Base-by-base conservation (phyloP, 2,797 vertebrate genomes). In the Varecia variegata region DNA sequence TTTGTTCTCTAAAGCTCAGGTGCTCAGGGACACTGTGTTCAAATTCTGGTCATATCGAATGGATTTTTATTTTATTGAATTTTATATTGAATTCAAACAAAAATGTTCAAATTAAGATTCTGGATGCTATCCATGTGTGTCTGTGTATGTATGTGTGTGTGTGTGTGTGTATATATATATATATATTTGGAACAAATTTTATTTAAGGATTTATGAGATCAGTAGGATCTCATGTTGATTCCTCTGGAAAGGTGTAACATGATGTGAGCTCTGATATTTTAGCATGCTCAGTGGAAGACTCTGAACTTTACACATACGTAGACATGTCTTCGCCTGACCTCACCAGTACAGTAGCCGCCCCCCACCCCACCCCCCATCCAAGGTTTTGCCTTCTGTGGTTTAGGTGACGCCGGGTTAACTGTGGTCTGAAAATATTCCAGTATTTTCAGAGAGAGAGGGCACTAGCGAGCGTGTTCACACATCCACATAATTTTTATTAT, bases 381-480 rank as follows among this genome's bases (percentile, higher is more conserved):
- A 1, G 12, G 38, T 40, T 82, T 74, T 9, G 27, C 35, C 45
- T 94, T 30, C 38, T 18, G 4, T 35, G 11, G 17, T 74, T 82
- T 74, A 25, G 11, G 38, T 56, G 45, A 47, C 38, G 7, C 52
- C n/a, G 4, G 1, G 50, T 23, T 13, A 38, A 21, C 76, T 79
- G 14, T 3, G 50, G 21, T 50, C 45, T 0, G 0, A 35, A 30
- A n/a, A 76, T 50, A 50, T 12, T 50, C 11, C 10, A 18, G 73
- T n/a, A 50, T 21, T n/a, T 76, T 50, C 5, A 76, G 30, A 76
- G 45, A 76, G 17, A 47, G 5, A 21, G 25, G 27, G 40, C 0
- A 2, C 2, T 14, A 62, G 14, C 5, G 6, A 32, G 14, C 0
- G 1, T 62, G 14, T 13, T 6, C 30, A 32, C 4, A 10, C 30